These are phyloP conservation scores for Xenotilapia longispinis DNA, from an alignment of 2,113 vertebrate genomes.

Conservation along the genomic window DNA sequence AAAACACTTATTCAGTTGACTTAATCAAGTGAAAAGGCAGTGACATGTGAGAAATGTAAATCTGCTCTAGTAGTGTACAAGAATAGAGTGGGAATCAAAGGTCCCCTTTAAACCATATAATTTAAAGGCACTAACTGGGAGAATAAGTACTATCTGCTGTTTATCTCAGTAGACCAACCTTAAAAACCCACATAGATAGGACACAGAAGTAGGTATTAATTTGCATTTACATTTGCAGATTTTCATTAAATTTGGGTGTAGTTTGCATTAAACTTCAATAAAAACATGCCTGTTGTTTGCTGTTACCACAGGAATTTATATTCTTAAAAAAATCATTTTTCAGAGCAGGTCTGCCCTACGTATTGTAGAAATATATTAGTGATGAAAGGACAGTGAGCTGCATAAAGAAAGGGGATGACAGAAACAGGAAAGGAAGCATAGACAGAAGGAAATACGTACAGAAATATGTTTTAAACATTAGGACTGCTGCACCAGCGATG, in stretches of 20 bases:
- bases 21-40: not conserved
- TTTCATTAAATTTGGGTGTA: not conserved
- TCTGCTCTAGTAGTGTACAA: not conserved
- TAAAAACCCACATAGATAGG: not conserved
- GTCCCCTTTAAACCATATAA: not conserved
- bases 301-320: not conserved
- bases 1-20: not conserved
- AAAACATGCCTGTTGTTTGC: not conserved
- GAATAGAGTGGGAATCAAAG: not conserved
- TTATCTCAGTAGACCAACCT: not conserved
- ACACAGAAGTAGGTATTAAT: not conserved
- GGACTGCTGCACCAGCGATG: not conserved
- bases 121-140: not conserved
- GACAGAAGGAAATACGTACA: not conserved
- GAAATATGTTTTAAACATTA: conserved; percentile 37
- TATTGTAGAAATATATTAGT: not conserved
- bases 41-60: not conserved
- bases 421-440: not conserved
- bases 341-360: not conserved
- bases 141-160: not conserved
- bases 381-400: not conserved
- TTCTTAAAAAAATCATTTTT: not conserved
- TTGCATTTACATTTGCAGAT: not conserved
- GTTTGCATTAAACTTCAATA: not conserved
- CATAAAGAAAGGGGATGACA: not conserved